These are phyloP conservation scores for Semibalanus balanoides DNA, from an alignment of 1,140 invertebrate genomes.

Conservation along the genomic window DNA sequence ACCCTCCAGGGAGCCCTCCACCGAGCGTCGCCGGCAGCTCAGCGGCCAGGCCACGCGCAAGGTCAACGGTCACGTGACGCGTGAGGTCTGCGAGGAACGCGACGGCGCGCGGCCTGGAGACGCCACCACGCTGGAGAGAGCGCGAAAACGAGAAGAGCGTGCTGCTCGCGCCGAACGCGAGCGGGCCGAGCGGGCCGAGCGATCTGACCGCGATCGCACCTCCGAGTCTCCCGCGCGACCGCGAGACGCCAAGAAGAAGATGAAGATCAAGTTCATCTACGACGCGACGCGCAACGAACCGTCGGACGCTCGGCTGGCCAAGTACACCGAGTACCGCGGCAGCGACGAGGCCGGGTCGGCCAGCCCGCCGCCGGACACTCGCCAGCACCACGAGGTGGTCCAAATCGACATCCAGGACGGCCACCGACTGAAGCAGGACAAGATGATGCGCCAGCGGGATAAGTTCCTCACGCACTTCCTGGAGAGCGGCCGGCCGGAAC, in stretches of 20 bases:
- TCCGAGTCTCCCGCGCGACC: neutral
- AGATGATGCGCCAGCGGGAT: neutral
- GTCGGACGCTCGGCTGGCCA: neutral
- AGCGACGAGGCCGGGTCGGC: neutral
- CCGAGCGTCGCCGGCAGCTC: neutral
- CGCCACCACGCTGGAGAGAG: neutral
- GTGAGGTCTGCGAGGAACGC: neutral
- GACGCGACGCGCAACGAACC: neutral
- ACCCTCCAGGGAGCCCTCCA: neutral
- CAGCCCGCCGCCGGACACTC: neutral
- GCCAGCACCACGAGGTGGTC: neutral
- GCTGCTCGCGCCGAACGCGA: neutral
- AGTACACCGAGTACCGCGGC: neutral
- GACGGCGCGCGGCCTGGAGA: neutral
- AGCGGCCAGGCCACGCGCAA: neutral
- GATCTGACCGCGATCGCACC: neutral
- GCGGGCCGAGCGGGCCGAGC: neutral
- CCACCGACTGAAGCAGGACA: neutral
- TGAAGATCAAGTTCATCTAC: slow-evolving; percentile 3
- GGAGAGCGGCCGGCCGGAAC: neutral
- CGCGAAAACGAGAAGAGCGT: neutral
- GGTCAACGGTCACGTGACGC: neutral
- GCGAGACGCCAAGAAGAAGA: neutral
- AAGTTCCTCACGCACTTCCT: neutral
- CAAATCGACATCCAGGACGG: neutral